Evolutionary conservation across 2,797 vertebrate genomes (phyloP).

Genomic region (Xenops minutus): DNA sequence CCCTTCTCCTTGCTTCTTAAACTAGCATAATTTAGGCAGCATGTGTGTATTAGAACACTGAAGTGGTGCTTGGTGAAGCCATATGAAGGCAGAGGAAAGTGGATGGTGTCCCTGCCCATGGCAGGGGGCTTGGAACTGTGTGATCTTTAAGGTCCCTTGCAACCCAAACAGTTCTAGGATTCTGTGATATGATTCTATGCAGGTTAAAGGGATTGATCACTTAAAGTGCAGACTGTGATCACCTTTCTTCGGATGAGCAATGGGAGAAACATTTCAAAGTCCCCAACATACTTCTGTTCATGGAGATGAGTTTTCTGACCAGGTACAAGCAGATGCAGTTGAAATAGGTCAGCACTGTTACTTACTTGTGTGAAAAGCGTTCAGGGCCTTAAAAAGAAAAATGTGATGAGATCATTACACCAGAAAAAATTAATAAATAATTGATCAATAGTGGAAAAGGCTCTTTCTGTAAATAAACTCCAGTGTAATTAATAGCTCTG

Average conservation of each 20-base stretch:
- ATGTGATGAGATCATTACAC: slow-evolving; percentile 85
- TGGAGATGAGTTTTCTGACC: background rate
- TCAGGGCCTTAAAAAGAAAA: slow-evolving; percentile 73
- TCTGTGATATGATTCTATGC: accelerated
- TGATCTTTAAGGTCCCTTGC: background rate
- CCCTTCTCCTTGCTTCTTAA: background rate
- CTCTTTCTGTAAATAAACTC: slow-evolving; percentile 86
- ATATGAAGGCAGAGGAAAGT: background rate
- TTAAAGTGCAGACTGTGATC: background rate
- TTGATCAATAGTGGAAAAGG: slow-evolving; percentile 90
- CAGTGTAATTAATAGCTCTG: slow-evolving; percentile 90
- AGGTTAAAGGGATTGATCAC: background rate
- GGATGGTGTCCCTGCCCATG: background rate
- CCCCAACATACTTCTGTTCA: background rate
- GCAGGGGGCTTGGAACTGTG: background rate
- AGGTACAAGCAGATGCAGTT: background rate
- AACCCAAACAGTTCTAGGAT: background rate
- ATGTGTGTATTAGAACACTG: background rate
- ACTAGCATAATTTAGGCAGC: accelerated
- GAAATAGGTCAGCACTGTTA: slow-evolving; percentile 54
- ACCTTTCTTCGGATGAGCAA: background rate
- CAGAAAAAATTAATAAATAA: slow-evolving; percentile 87
- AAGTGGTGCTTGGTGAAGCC: background rate
- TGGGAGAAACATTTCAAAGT: background rate
- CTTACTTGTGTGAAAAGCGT: slow-evolving; percentile 77